phyloP scores from a whole-genome alignment of 2,888 invertebrate species.

The Hedya salicella region DNA sequence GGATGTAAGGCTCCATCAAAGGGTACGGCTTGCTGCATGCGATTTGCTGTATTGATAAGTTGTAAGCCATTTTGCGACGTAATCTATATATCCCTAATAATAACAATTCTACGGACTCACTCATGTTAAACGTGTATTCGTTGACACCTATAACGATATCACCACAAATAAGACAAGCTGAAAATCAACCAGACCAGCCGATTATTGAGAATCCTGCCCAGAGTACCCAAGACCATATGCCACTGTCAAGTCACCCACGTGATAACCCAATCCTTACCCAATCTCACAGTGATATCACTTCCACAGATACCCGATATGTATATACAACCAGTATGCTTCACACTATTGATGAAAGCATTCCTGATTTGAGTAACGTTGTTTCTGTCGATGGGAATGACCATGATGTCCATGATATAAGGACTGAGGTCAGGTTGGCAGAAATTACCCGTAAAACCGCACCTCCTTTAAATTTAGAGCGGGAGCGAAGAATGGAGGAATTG shows the following conservation, averaged over 20 bases:
- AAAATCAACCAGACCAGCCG: background rate
- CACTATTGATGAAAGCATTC: constrained; percentile 33
- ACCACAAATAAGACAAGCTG: background rate
- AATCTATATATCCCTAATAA: constrained; percentile 29
- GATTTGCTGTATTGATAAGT: constrained; percentile 37
- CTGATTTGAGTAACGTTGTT: constrained; percentile 41
- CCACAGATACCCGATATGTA: constrained; percentile 4
- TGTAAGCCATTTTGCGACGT: constrained; percentile 32
- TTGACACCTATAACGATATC: background rate
- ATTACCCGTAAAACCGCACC: constrained; percentile 39
- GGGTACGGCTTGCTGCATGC: constrained; percentile 44
- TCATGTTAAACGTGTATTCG: background rate
- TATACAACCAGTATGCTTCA: constrained; percentile 42
- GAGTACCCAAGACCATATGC: background rate
- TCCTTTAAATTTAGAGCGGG: constrained; percentile 44
- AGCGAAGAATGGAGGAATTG: constrained; percentile 45
- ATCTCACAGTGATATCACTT: too few species aligned
- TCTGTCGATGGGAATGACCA: background rate
- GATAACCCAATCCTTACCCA: background rate
- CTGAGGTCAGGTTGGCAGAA: constrained; percentile 32
- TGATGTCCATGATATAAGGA: too few species aligned
- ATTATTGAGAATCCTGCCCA: background rate
- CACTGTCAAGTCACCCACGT: background rate
- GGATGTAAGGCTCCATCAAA: constrained; percentile 34
- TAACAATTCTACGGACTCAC: too few species aligned